Evolutionary conservation across 2,113 vertebrate genomes (phyloP).

Genomic region (Notothenia coriiceps): DNA sequence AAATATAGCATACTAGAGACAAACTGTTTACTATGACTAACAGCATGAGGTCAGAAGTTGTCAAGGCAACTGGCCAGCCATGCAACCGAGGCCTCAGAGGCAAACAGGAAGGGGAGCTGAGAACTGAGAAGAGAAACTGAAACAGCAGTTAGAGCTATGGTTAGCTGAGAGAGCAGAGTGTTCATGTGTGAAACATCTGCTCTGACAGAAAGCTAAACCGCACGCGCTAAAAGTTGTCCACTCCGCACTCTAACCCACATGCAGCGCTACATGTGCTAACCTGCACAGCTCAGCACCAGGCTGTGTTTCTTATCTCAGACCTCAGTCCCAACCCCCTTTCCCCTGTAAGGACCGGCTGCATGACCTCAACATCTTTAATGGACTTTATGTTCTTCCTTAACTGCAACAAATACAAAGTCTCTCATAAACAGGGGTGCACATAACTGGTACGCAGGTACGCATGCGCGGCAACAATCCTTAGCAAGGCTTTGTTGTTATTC

Average conservation of each 20-base stretch:
- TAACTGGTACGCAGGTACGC: no score
- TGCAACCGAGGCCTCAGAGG: conserved; percentile 16
- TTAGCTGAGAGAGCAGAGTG: neutral
- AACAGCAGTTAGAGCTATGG: conserved; percentile 50
- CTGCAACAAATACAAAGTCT: conserved; percentile 1
- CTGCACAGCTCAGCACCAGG: conserved; percentile 1
- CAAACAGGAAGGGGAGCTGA: conserved; percentile 69
- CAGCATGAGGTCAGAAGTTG: conserved; percentile 43
- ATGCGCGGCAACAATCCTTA: no score
- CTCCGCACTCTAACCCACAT: neutral
- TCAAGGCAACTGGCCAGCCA: conserved; percentile 25
- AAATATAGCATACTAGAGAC: neutral
- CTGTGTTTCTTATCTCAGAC: neutral
- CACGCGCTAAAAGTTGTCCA: conserved; percentile 1
- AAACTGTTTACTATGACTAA: conserved; percentile 33
- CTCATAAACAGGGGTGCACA: neutral
- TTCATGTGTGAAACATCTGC: conserved; percentile 19
- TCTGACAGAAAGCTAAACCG: conserved; percentile 25
- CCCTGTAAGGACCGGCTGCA: neutral
- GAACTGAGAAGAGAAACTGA: conserved; percentile 73
- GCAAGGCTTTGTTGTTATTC: no score
- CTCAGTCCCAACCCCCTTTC: neutral
- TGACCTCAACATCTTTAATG: conserved; percentile 6
- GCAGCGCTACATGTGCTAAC: conserved; percentile 7
- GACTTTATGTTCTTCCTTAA: neutral